Evolutionary conservation across 2,888 invertebrate genomes (phyloP).

Genomic region (Toxonevra muliebris): DNA sequence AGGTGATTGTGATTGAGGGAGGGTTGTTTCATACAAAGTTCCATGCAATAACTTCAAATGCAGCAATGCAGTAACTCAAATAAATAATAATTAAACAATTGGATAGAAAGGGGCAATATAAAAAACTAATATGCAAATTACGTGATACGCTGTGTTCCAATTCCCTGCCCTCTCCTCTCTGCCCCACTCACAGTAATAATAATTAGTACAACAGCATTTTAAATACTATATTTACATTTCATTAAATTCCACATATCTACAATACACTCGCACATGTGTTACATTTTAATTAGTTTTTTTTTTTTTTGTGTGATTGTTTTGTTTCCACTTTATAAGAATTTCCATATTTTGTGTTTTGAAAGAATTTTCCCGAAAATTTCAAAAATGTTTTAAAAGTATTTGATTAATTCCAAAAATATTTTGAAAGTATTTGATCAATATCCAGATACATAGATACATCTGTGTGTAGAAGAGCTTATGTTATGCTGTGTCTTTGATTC

Average conservation of each 20-base stretch:
- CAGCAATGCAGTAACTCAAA: not conserved
- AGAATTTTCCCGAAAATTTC: too few species aligned
- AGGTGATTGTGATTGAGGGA: slow-evolving; percentile 22
- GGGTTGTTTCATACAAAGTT: not conserved
- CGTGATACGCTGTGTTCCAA: slow-evolving; percentile 2
- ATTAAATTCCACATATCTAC: not conserved
- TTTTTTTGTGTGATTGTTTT: too few species aligned
- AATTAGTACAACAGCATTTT: slow-evolving; percentile 18
- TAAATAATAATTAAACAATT: slow-evolving; percentile 1
- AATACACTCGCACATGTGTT: slow-evolving; percentile 10
- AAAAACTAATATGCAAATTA: slow-evolving; percentile 20
- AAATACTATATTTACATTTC: slow-evolving; percentile 17
- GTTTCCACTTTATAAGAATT: too few species aligned
- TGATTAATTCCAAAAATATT: too few species aligned
- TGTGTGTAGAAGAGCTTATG: too few species aligned
- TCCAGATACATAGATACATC: too few species aligned
- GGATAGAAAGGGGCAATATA: not conserved
- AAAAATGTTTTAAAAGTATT: too few species aligned
- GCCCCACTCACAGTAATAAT: not conserved
- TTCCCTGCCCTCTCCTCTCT: not conserved
- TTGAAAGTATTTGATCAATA: too few species aligned
- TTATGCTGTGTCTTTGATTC: too few species aligned
- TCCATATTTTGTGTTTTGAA: too few species aligned
- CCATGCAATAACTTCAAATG: not conserved
- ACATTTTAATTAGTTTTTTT: slow-evolving; percentile 16